These are phyloP conservation scores for Listronotus oregonensis DNA, from an alignment of 1,140 invertebrate species.

Conservation along the genomic window DNA sequence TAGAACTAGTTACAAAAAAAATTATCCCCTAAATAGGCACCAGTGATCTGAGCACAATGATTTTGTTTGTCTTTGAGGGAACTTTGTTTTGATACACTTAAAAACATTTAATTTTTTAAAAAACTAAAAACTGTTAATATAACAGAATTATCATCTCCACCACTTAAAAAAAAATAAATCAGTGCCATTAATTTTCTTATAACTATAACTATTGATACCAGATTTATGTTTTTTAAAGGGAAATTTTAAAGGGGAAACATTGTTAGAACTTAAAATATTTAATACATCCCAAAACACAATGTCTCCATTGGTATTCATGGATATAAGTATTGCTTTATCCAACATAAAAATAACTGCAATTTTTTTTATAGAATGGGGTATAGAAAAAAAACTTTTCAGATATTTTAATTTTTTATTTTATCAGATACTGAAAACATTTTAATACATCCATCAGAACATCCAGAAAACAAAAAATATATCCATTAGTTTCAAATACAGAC, in stretches of 20 bases:
- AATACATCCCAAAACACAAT: constrained; percentile 68
- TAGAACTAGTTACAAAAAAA: constrained; percentile 62
- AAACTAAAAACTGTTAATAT: constrained; percentile 52
- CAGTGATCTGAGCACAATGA: constrained; percentile 72
- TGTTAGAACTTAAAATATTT: constrained; percentile 28
- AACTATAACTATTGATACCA: constrained; percentile 70
- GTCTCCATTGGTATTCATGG: constrained; percentile 69
- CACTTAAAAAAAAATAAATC: constrained; percentile 64
- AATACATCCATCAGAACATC: constrained; percentile 74
- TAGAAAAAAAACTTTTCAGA: constrained; percentile 55
- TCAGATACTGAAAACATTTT: constrained; percentile 40
- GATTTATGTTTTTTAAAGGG: constrained; percentile 66
- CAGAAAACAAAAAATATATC: constrained; percentile 61
- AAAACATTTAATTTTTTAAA: neutral
- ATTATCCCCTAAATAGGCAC: constrained; percentile 58
- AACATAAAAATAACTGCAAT: constrained; percentile 52
- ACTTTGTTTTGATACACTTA: constrained; percentile 21
- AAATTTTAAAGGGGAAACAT: constrained; percentile 53
- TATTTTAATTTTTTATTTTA: constrained; percentile 46
- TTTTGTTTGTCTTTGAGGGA: constrained; percentile 21
- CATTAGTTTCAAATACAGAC: constrained; percentile 35
- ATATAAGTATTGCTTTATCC: constrained; percentile 58
- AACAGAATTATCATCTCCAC: constrained; percentile 75
- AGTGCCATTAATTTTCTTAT: constrained; percentile 53
- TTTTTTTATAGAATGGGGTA: constrained; percentile 66